Evolutionary conservation across 2,797 vertebrate species (phyloP), one percentile per base, ranked within the genome.

Genomic region (Onychomys torridus): DNA sequence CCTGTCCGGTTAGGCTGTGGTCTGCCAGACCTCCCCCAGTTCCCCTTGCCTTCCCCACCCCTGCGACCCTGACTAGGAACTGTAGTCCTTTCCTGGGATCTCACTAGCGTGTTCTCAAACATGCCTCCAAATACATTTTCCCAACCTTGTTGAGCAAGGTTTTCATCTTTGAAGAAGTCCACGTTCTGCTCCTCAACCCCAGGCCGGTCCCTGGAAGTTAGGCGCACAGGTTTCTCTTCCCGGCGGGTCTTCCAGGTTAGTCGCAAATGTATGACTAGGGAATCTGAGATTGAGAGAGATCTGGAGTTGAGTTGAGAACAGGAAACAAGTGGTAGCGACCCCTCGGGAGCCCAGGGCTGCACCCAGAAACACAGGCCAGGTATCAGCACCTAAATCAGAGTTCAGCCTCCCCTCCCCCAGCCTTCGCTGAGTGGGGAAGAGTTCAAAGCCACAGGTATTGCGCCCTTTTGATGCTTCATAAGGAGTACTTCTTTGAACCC

Each of bases 291-390:
- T 9, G 34, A 40, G n/a, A 71, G 16, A 0, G 3, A 52, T 2
- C 9, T 4, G 32, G 55, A 2, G 1, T 19, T 23, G 32, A 73
- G 46, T 5, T 55, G 78, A 76, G 52, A 43, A 29, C 49, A 17
- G 21, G 32, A 55, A 76, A 52, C 57, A 65, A 63, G 49, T 32
- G 11, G 11, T 55, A 34, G n/a, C 9, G 11, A 2, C 17, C 40
- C 23, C 14, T 1, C 5, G 2, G 0, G 75, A 63, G 0, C 46
- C 8, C 27, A 1, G 16, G 13, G 25, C 34, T 0, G 7, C 32
- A 67, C 16, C 14, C 11, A 14, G 57, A 4, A 40, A 55, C 23
- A 29, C 57, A 11, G 29, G 27, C 9, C 13, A 0, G 1, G 40
- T 32, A 46, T 29, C 77, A 25, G 21, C 0, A 0, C 2, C 2